phyloP scores from a whole-genome alignment of 2,888 invertebrate genomes.

The Leptopilina myrica region DNA sequence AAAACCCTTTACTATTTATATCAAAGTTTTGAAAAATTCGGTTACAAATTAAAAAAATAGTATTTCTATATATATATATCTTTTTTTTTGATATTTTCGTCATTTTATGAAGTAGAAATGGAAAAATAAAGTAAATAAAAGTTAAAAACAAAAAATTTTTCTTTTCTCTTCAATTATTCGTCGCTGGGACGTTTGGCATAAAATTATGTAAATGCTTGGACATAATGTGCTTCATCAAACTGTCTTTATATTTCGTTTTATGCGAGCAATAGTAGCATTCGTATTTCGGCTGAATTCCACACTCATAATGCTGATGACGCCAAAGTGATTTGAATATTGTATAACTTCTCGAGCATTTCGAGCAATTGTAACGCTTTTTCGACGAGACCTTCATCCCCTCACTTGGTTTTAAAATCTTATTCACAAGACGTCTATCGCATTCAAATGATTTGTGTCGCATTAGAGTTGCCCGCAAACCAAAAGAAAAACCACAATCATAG shows the following conservation, averaged over 20 bases:
- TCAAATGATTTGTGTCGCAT: conserved; percentile 66
- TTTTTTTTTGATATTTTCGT: too few species aligned
- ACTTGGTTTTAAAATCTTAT: neutral
- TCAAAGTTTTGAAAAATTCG: too few species aligned
- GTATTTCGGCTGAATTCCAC: conserved; percentile 77
- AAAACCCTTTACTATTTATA: too few species aligned
- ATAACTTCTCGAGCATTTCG: conserved; percentile 29
- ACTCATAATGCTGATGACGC: conserved; percentile 75
- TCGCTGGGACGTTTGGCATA: neutral
- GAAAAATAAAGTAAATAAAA: neutral
- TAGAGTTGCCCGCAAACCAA: conserved; percentile 66
- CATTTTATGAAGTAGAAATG: neutral
- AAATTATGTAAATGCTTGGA: conserved; percentile 65
- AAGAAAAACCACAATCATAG: conserved; percentile 67
- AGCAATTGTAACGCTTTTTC: conserved; percentile 34
- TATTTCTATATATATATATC: too few species aligned
- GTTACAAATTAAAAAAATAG: too few species aligned
- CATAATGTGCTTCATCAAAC: conserved; percentile 71
- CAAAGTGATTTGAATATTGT: conserved; percentile 60
- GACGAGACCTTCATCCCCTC: conserved; percentile 11
- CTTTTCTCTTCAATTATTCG: neutral
- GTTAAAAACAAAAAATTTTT: neutral
- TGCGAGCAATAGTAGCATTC: conserved; percentile 75
- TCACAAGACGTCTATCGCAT: conserved; percentile 52
- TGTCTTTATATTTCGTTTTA: conserved; percentile 73